phyloP scores from a whole-genome alignment of 1,140 invertebrate genomes.

The Drosophila pruinosa region DNA sequence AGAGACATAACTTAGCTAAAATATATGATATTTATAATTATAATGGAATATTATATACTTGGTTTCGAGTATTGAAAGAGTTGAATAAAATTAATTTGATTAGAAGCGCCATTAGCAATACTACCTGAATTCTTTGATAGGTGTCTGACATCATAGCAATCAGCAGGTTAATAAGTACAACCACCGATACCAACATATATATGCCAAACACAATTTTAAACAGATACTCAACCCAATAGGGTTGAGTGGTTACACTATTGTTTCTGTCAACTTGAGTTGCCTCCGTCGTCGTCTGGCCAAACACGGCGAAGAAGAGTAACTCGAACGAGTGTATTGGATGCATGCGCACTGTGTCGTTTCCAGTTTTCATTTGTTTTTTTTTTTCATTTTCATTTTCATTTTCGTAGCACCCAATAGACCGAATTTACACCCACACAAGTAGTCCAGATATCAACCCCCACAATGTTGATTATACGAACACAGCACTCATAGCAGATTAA shows the following conservation, averaged over 20 bases:
- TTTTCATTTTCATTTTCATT: background rate
- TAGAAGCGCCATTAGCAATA: conserved; percentile 75
- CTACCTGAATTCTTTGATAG: conserved; percentile 98
- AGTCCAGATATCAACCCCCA: conserved; percentile 82
- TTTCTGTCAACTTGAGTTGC: conserved; percentile 86
- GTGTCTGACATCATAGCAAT: conserved; percentile 99
- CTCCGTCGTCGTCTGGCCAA: conserved; percentile 97
- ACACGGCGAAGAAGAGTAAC: conserved; percentile 99
- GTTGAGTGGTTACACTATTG: conserved; percentile 85
- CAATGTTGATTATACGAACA: conserved; percentile 32
- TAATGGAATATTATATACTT: conserved; percentile 5
- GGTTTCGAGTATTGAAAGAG: conserved; percentile 4
- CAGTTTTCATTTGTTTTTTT: background rate
- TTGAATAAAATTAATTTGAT: conserved; percentile 18
- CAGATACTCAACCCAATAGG: conserved; percentile 89
- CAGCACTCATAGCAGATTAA: conserved; percentile 54
- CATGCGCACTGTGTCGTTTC: conserved; percentile 91
- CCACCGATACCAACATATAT: conserved; percentile 99
- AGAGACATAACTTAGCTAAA: conserved; percentile 57
- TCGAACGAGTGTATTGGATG: conserved; percentile 96
- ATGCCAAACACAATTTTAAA: conserved; percentile 94
- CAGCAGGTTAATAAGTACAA: conserved; percentile 99
- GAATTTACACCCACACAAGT: background rate
- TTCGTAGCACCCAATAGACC: conserved; percentile 58
- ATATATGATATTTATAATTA: conserved; percentile 9